These are phyloP conservation scores for Lymantria monacha DNA, from an alignment of 2,888 invertebrate genomes.

Conservation along the genomic window DNA sequence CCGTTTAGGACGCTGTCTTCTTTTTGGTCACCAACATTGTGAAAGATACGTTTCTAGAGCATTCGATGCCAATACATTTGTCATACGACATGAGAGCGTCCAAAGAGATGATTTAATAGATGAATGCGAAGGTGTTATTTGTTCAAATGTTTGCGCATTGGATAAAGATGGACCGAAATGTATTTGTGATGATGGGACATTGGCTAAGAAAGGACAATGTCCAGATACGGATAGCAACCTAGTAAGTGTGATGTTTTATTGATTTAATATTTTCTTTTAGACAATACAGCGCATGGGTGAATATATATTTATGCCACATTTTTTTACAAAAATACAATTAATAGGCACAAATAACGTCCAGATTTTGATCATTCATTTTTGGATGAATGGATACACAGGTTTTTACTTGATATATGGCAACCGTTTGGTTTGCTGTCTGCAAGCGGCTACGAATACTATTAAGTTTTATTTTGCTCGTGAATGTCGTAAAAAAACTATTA, in stretches of 20 bases:
- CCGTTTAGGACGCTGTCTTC: conserved; percentile 82
- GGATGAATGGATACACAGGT: too few relatives aligned
- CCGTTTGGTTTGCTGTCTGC: too few relatives aligned
- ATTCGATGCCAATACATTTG: conserved; percentile 52
- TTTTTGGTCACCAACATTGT: conserved; percentile 79
- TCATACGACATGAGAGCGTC: conserved; percentile 52
- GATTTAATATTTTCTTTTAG: neutral
- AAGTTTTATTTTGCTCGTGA: too few relatives aligned
- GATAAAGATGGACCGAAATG: conserved; percentile 65
- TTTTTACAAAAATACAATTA: too few relatives aligned
- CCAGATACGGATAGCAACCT: conserved; percentile 24
- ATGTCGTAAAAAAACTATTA: too few relatives aligned
- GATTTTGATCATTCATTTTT: too few relatives aligned
- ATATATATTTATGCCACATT: too few relatives aligned
- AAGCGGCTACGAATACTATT: too few relatives aligned
- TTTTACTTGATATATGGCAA: too few relatives aligned
- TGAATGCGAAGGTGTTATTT: conserved; percentile 70
- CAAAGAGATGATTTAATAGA: conserved; percentile 60
- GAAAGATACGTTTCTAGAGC: conserved; percentile 64
- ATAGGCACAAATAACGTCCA: too few relatives aligned
- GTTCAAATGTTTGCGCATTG: conserved; percentile 84
- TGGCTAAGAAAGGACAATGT: conserved; percentile 44
- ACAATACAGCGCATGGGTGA: too few relatives aligned
- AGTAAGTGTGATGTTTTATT: conserved; percentile 33
- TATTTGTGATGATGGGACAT: conserved; percentile 77